These are phyloP conservation scores for Mionectes macconnelli DNA, from an alignment of 2,113 vertebrate genomes.

Conservation along the genomic window DNA sequence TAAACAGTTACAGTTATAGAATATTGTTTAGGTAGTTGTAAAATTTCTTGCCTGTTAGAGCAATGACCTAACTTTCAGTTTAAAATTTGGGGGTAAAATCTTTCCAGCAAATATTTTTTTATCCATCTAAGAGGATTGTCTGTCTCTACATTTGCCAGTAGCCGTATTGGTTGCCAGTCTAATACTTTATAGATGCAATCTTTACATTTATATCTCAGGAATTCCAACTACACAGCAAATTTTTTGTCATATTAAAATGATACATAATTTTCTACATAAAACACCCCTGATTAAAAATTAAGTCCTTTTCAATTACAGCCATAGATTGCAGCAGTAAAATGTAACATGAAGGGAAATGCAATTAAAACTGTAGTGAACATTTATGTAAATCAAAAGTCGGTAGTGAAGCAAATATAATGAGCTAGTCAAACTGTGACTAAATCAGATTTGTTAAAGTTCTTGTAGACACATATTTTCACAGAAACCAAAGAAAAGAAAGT, in stretches of 20 bases:
- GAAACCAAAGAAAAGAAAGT: not conserved
- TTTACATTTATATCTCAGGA: slow-evolving; percentile 6
- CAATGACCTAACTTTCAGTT: not conserved
- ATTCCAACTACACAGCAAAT: not conserved
- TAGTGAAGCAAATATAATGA: slow-evolving; percentile 58
- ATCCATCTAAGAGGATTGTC: not conserved
- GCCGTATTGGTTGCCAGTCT: not conserved
- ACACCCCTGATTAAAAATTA: slow-evolving; percentile 63
- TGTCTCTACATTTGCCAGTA: not conserved
- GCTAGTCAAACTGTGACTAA: not conserved
- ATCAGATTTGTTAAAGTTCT: slow-evolving; percentile 27
- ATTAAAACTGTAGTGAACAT: slow-evolving; percentile 43
- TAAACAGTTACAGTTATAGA: not conserved
- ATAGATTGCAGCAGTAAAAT: slow-evolving; percentile 60
- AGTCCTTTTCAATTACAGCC: slow-evolving; percentile 57
- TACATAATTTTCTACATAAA: slow-evolving; percentile 55
- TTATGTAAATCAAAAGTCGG: slow-evolving; percentile 50
- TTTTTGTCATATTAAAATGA: slow-evolving; percentile 45
- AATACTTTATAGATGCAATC: not conserved
- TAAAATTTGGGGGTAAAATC: not conserved
- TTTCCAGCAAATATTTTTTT: not conserved
- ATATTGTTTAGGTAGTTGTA: not conserved
- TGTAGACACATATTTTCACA: not conserved
- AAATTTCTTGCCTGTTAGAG: not conserved
- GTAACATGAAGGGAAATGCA: slow-evolving; percentile 51